Evolutionary conservation across 1,140 invertebrate species (phyloP).

Genomic region (Sipha flava): DNA sequence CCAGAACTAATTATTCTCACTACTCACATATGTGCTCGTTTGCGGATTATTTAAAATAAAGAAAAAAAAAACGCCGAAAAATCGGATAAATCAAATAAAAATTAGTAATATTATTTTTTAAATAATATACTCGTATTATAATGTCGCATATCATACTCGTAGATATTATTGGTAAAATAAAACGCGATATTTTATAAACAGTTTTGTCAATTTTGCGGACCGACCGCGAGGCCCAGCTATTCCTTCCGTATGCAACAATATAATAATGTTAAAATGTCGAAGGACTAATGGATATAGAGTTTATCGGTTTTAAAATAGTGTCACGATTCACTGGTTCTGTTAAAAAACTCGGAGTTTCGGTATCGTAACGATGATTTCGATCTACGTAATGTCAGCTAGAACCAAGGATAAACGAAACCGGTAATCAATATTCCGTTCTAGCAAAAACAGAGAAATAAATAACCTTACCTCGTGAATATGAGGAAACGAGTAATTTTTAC

Average conservation of each 20-base stretch:
- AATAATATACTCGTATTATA: not conserved
- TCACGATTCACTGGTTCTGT: not conserved
- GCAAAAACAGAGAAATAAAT: too few species aligned
- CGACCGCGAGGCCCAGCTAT: too few species aligned
- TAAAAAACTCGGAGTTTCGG: not conserved
- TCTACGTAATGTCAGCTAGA: too few species aligned
- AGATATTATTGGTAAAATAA: not conserved
- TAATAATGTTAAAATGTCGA: not conserved
- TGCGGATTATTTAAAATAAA: not conserved
- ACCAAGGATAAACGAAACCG: too few species aligned
- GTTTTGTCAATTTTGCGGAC: not conserved
- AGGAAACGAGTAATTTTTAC: too few species aligned
- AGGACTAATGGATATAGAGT: not conserved
- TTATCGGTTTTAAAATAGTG: not conserved
- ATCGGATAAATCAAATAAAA: not conserved
- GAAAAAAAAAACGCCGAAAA: not conserved
- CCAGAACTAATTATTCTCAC: slow-evolving; percentile 13
- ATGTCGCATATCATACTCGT: not conserved
- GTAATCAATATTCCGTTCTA: too few species aligned
- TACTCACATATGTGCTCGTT: not conserved
- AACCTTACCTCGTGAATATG: too few species aligned
- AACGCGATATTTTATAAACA: too few species aligned
- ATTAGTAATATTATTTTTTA: not conserved
- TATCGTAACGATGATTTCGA: not conserved
- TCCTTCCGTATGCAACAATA: too few species aligned